These are phyloP conservation scores for Sanderia malayensis DNA, from an alignment of 30 jellyfish, hydroid and myxozoan species.

Conservation along the genomic window DNA sequence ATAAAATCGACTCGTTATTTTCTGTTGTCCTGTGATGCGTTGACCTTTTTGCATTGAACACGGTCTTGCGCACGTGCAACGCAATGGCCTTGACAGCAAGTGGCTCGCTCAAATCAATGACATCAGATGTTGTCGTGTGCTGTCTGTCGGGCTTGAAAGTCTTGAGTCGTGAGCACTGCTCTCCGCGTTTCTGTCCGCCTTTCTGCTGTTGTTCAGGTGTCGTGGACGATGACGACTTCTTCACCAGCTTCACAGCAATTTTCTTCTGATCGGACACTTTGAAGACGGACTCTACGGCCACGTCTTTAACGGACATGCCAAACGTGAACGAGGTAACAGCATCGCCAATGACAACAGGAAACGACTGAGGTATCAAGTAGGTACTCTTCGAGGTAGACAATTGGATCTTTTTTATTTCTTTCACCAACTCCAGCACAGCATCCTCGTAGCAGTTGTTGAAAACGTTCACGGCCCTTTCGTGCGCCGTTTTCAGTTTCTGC, in stretches of 20 bases:
- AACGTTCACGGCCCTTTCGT: conserved; percentile 38
- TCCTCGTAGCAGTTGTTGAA: conserved; percentile 28
- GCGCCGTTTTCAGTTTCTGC: conserved; percentile 20
- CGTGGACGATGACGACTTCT: too few species aligned
- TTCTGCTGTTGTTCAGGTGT: too few species aligned
- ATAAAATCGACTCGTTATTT: not conserved
- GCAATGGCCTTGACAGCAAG: conserved; percentile 46
- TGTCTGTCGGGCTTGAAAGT: not conserved
- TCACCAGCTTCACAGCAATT: conserved; percentile 20
- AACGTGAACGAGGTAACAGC: conserved; percentile 33
- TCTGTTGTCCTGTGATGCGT: too few species aligned
- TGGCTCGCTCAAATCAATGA: conserved; percentile 2
- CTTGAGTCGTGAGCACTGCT: not conserved
- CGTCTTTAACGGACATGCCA: conserved; percentile 23
- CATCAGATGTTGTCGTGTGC: not conserved
- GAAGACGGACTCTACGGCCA: conserved; percentile 35
- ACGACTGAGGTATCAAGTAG: conserved; percentile 6
- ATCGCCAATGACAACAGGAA: conserved; percentile 24
- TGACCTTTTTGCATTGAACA: not conserved
- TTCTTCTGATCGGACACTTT: conserved; percentile 28
- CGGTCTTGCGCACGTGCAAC: conserved; percentile 35
- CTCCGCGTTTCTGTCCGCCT: not conserved
- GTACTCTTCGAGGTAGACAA: not conserved
- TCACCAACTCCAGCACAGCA: conserved; percentile 41
- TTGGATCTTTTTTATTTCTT: conserved; percentile 34